phyloP scores from a whole-genome alignment of 23 tunicate genomes.

The Trididemnum clinides region DNA sequence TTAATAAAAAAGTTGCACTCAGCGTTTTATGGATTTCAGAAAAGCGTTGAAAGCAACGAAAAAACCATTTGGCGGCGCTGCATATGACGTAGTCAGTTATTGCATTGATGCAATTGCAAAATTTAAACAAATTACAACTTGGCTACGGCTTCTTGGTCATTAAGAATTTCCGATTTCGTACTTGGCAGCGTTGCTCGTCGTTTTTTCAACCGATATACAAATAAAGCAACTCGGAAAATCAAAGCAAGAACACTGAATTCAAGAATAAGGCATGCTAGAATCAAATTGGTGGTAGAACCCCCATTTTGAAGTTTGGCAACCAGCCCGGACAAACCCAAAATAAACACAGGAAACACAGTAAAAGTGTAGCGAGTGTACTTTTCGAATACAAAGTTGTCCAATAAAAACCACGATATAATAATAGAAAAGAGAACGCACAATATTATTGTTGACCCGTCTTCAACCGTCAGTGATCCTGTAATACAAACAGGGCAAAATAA shows the following conservation, averaged over 20 bases:
- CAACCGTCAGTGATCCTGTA: constrained; percentile 46
- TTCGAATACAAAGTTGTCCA: constrained; percentile 77
- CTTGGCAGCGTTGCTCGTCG: background rate
- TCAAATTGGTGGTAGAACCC: constrained; percentile 28
- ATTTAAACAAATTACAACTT: constrained; percentile 16
- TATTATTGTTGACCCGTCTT: constrained; percentile 56
- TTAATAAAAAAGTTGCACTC: no score
- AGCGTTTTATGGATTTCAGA: no score
- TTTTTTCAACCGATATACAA: constrained; percentile 2
- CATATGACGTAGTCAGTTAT: no score
- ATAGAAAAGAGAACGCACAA: constrained; percentile 47
- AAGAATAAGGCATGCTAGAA: constrained; percentile 40
- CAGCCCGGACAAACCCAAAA: constrained; percentile 52
- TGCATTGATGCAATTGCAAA: no score
- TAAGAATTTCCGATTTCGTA: background rate
- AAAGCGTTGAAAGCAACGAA: no score
- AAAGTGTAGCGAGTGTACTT: constrained; percentile 71
- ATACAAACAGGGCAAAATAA: background rate
- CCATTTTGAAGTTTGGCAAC: constrained; percentile 21
- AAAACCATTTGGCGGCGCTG: no score
- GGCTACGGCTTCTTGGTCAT: background rate
- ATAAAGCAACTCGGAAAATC: background rate
- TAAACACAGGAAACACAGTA: constrained; percentile 70
- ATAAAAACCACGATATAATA: constrained; percentile 62
- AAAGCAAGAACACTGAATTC: constrained; percentile 23